Percentiles rank a stretch among this genome's conserved stretches.
Evolutionary conservation across 2,113 vertebrate genomes (phyloP).

Genomic region (Isichthys henryi): DNA sequence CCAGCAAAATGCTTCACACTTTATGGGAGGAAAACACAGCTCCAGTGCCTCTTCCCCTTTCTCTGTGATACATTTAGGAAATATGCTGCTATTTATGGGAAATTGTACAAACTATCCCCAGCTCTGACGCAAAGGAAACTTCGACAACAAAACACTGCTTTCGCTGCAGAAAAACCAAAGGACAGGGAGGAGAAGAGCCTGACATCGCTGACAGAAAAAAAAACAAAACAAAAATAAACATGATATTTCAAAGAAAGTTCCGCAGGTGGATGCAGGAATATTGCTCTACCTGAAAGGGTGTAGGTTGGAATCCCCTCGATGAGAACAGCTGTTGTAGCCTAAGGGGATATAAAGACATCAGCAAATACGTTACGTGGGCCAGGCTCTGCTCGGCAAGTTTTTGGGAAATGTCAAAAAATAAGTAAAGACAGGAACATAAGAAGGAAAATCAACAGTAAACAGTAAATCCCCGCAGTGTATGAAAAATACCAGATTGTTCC

Average conservation of each 20-base stretch:
- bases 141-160: not conserved
- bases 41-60: not conserved
- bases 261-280: not conserved
- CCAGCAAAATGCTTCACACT: not conserved
- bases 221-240: not conserved
- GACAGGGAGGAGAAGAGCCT: not conserved
- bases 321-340: not conserved
- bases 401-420: not conserved
- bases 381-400: not conserved
- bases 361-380: not conserved
- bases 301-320: not conserved
- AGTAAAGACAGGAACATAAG: not conserved
- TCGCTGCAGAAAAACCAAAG: not conserved
- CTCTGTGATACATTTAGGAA: slow-evolving; percentile 1
- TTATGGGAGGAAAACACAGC: not conserved
- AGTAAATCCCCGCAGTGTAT: not conserved
- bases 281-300: not conserved
- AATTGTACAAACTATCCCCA: slow-evolving; percentile 4
- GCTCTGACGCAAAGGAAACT: slow-evolving; percentile 10
- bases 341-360: not conserved
- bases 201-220: not conserved
- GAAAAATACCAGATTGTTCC: not conserved
- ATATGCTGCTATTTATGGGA: not conserved
- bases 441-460: not conserved
- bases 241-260: not conserved